These are phyloP conservation scores for Ypsolopha scabrella DNA, from an alignment of 2,888 invertebrate species.

Conservation along the genomic window DNA sequence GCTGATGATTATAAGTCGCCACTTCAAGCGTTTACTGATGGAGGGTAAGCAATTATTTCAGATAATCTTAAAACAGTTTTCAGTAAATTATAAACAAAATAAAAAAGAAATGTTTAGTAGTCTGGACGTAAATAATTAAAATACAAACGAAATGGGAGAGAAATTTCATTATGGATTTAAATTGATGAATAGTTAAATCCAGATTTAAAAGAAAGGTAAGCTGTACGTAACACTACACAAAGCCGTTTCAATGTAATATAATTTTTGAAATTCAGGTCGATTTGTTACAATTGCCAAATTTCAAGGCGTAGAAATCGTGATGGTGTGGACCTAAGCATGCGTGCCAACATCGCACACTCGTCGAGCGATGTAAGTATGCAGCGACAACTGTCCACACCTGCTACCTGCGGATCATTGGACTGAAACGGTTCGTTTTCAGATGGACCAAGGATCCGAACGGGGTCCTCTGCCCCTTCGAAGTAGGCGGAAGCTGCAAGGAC, in stretches of 20 bases:
- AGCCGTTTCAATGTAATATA: background rate
- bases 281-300: background rate
- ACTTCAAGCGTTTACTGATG: slow-evolving; percentile 38
- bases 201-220: background rate
- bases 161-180: too few relatives aligned
- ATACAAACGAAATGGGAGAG: too few relatives aligned
- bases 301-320: background rate
- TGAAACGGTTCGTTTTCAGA: slow-evolving; percentile 39
- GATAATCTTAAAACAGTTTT: background rate
- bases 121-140: too few relatives aligned
- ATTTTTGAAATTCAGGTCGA: background rate
- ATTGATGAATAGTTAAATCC: background rate
- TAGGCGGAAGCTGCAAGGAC: slow-evolving; percentile 63
- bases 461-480: slow-evolving; percentile 62
- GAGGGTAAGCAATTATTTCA: slow-evolving; percentile 33
- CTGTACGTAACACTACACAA: background rate
- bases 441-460: slow-evolving; percentile 61
- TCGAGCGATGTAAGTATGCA: slow-evolving; percentile 50
- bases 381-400: slow-evolving; percentile 28
- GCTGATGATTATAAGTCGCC: slow-evolving; percentile 52
- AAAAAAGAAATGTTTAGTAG: too few relatives aligned
- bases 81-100: too few relatives aligned
- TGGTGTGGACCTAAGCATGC: slow-evolving; percentile 28
- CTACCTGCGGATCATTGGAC: slow-evolving; percentile 10
- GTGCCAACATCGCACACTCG: slow-evolving; percentile 36